A percentile compares a stretch with the other conserved stretches of the same genome.
Evolutionary conservation across 1,140 invertebrate species (phyloP).

Genomic region (Drosophila eugracilis): DNA sequence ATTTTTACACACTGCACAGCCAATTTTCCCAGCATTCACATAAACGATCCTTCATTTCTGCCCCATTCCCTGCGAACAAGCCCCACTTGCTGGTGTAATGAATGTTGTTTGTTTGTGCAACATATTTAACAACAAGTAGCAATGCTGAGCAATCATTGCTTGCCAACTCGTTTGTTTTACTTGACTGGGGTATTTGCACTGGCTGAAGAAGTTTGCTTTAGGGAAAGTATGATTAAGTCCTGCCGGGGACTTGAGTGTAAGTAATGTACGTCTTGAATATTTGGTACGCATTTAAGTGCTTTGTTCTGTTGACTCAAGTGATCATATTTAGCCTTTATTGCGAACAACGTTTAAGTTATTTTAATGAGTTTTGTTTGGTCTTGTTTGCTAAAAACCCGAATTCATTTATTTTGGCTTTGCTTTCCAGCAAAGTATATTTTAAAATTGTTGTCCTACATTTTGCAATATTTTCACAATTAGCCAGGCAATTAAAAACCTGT

Average conservation of each 20-base stretch:
- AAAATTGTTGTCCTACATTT: too few relatives aligned
- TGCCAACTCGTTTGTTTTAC: slow-evolving; percentile 42
- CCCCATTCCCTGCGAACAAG: neutral
- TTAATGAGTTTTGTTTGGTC: neutral
- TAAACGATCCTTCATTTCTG: slow-evolving; percentile 10
- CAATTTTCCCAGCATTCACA: slow-evolving; percentile 39
- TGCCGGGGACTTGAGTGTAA: slow-evolving; percentile 16
- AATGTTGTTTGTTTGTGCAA: slow-evolving; percentile 58
- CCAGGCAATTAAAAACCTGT: neutral
- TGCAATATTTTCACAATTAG: neutral
- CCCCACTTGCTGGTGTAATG: slow-evolving; percentile 35
- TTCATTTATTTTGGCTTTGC: too few relatives aligned
- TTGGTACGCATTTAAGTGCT: slow-evolving; percentile 11
- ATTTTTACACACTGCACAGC: slow-evolving; percentile 2
- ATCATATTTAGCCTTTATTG: neutral
- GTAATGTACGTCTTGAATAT: slow-evolving; percentile 14
- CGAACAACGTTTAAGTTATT: neutral
- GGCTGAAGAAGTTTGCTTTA: slow-evolving; percentile 10
- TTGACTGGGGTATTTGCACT: slow-evolving; percentile 31
- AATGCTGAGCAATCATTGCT: slow-evolving; percentile 60
- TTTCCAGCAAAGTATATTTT: neutral
- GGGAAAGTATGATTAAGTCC: slow-evolving; percentile 41
- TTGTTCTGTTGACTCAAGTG: neutral
- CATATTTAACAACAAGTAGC: slow-evolving; percentile 68
- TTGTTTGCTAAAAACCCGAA: too few relatives aligned